Base-by-base conservation (phyloP, 2,888 invertebrate species). In the Gari tellinella region DNA sequence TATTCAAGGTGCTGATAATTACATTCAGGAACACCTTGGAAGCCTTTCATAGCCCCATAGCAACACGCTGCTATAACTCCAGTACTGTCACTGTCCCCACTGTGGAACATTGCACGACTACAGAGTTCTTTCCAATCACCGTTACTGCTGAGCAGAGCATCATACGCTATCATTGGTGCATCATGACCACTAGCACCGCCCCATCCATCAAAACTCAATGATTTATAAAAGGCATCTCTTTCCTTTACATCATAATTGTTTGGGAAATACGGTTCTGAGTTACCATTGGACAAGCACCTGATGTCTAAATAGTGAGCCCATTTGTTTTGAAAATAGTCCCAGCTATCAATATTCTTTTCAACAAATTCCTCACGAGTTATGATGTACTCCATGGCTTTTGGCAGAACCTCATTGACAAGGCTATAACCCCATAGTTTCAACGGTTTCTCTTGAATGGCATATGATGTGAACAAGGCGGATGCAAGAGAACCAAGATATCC, bases 151-250 rank as follows among this genome's bases (percentile, higher is more conserved):
- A 91, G 81, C 23, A 90, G 55, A 12, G 90, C 89, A 82, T 91
- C 91, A 83, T 91, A 91, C 82, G 91, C 92, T 46, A 92, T 91
- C 86, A 91, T 90, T 10, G 90, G 88, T 10, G 91, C 89, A 80
- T 91, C 91, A 72, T 91, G 90, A 5, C 92, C 92, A 67, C 90
- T 89, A 5, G 89, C 62, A n/a, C 91, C 91, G n/a, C 88, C 91
- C 88, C 89, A 89, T 1, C 91, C 91, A 75, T 64, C 52, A 68
- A 77, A 89, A 63, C 91, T 91, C 15, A 88, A 37, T 12, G 67
- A 75, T 41, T 82, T 87, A 67, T 91, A 91, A 79, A 89, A 89
- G 0, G 60, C 62, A 72, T 92, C 92, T 37, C 91, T 81, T 48
- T 87, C 89, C 15, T 82, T 46, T 1, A 90, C 82, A 19, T 74